These are phyloP conservation scores for Callithrix jacchus DNA, from an alignment of 2,113 vertebrate genomes.

Conservation along the genomic window DNA sequence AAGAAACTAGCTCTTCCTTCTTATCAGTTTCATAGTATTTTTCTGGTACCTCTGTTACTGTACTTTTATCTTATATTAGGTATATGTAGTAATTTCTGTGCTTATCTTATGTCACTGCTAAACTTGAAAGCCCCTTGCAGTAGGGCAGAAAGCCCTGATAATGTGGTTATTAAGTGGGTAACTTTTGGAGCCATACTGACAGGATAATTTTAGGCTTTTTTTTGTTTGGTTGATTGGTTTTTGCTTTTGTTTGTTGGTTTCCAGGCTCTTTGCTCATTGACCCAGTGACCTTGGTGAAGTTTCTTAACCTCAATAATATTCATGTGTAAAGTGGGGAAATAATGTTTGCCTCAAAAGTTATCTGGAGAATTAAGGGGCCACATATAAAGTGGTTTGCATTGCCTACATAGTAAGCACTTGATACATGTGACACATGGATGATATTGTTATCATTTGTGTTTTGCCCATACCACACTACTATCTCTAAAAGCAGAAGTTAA, in stretches of 20 bases:
- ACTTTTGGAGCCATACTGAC: not conserved
- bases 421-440: not conserved
- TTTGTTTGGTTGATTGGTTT: not conserved
- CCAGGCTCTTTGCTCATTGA: not conserved
- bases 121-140: not conserved
- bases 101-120: not conserved
- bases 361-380: not conserved
- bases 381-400: not conserved
- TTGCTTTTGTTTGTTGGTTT: not conserved
- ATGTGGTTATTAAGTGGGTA: not conserved
- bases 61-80: not conserved
- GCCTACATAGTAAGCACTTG: not conserved
- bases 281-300: not conserved
- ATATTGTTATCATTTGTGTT: not conserved
- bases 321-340: not conserved
- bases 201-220: not conserved
- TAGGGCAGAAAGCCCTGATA: not conserved
- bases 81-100: not conserved
- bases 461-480: not conserved
- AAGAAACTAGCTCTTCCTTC: not conserved
- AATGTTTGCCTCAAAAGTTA: not conserved
- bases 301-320: not conserved
- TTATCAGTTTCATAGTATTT: not conserved
- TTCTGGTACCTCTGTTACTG: not conserved
- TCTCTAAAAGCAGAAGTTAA: conserved; percentile 18